A percentile compares a stretch with the other conserved stretches of the same genome.
Evolutionary conservation across 1,140 invertebrate genomes (phyloP).

Genomic region (Elymnias hypermnestra): DNA sequence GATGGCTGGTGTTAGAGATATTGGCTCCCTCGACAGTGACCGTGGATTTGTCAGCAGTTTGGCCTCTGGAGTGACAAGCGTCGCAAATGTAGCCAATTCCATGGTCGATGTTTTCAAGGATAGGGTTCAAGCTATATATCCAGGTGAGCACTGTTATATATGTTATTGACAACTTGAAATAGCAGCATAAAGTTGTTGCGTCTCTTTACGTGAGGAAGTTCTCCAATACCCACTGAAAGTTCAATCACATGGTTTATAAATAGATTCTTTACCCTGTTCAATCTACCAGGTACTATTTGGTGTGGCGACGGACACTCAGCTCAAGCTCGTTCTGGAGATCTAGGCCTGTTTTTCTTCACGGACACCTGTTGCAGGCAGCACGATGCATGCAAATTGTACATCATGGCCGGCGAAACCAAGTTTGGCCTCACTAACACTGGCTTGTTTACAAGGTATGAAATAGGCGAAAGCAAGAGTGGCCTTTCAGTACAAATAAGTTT

Average conservation of each 20-base stretch:
- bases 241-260: too few relatives aligned
- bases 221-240: too few relatives aligned
- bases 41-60: slow-evolving; percentile 61
- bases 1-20: slow-evolving; percentile 63
- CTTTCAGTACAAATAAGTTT: too few relatives aligned
- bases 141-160: slow-evolving; percentile 70
- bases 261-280: too few relatives aligned
- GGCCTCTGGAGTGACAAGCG: slow-evolving; percentile 62
- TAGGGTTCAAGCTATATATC: slow-evolving; percentile 74
- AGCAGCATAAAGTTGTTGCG: too few relatives aligned
- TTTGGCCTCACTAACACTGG: slow-evolving; percentile 86
- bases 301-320: slow-evolving; percentile 85
- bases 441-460: slow-evolving; percentile 65
- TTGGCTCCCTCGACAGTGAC: slow-evolving; percentile 69
- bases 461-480: too few relatives aligned
- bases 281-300: slow-evolving; percentile 83
- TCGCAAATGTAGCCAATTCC: slow-evolving; percentile 60
- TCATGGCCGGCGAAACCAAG: slow-evolving; percentile 81
- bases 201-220: too few relatives aligned
- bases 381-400: slow-evolving; percentile 84
- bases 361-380: slow-evolving; percentile 91
- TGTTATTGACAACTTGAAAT: too few relatives aligned
- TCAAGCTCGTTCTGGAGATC: slow-evolving; percentile 77
- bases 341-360: slow-evolving; percentile 84
- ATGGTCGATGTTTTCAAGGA: slow-evolving; percentile 67